phyloP scores from a whole-genome alignment of 1,140 invertebrate genomes.

The Dreissena rostriformis region DNA sequence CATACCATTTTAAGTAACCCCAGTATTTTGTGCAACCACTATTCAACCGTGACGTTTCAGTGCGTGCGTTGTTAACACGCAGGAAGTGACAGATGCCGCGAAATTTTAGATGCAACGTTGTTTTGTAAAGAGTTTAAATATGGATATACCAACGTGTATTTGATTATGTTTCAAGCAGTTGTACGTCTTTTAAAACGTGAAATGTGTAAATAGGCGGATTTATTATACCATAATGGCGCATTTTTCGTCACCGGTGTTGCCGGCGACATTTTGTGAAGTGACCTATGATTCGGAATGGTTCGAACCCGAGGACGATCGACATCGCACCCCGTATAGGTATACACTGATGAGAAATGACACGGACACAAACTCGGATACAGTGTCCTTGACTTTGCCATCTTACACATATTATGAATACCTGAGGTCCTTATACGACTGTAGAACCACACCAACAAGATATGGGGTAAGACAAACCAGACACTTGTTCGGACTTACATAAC shows the following conservation, averaged over 20 bases:
- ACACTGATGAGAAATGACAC: conserved; percentile 46
- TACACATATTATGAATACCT: conserved; percentile 55
- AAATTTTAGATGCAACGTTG: conserved; percentile 9
- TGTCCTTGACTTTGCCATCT: conserved; percentile 48
- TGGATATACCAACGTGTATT: too few relatives aligned
- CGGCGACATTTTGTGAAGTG: conserved; percentile 50
- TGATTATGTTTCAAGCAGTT: too few relatives aligned
- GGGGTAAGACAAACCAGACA: too few relatives aligned
- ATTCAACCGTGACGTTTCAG: too few relatives aligned
- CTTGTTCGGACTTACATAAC: too few relatives aligned
- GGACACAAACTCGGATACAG: conserved; percentile 50
- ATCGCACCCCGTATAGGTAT: conserved; percentile 46
- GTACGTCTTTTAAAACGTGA: too few relatives aligned
- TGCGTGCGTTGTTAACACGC: too few relatives aligned
- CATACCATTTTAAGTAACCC: too few relatives aligned
- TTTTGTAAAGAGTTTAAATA: neutral
- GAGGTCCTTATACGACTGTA: conserved; percentile 28
- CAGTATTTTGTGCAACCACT: too few relatives aligned
- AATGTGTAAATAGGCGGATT: too few relatives aligned
- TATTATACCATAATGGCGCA: conserved; percentile 3
- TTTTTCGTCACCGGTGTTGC: neutral
- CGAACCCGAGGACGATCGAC: conserved; percentile 43
- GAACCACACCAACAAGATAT: conserved; percentile 29
- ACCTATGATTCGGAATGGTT: conserved; percentile 57
- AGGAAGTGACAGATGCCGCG: conserved; percentile 27